Base-by-base conservation (phyloP, 2,113 vertebrate species). In the Todiramphus chloris region DNA sequence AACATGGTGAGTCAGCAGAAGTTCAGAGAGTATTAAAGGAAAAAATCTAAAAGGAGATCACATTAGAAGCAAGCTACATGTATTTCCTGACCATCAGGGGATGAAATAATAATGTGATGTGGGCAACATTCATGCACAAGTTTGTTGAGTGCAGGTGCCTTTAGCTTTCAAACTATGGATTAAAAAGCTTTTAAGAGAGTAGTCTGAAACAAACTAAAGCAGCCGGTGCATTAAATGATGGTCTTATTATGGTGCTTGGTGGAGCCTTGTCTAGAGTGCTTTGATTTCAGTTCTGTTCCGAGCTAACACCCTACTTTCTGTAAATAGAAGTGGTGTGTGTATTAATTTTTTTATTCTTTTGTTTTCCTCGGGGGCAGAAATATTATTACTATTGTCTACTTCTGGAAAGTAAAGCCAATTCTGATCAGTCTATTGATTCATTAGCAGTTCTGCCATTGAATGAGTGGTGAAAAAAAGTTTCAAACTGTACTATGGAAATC, bases 1-100 rank as follows among this genome's bases (percentile, higher is more conserved):
- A 92, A 77, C 28, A 75, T 16, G 1, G 62, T 89, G 67, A 95
- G 60, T 96, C 92, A 92, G 95, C 90, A 97, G 51, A 96, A 87
- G 79, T 84, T 96, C 86, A 90, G 88, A 91, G 50, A 19, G 39
- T 70, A 78, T 72, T 81, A 69, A 90, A 94, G 91, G 78, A 37
- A 37, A 70, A 81, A 74, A 75, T 92, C 64, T 92, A 27, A 94
- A 87, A 95, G n/a, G 23, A 83, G 60, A 90, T 90, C 39, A 48
- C 60, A 83, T 90, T 84, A 90, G 53, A 91, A 93, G 83, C 14
- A 82, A 92, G 53, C 39, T 93, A 46, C 56, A 25, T 87, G 46
- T 72, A 77, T 95, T 95, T 96, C 80, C 79, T 87, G 53, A 75
- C 69, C 80, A 53, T 90, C 73, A 89, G 62, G 75, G 30, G 53